A percentile compares a stretch with the other conserved stretches of the same genome.
Evolutionary conservation across 2,888 invertebrate species (phyloP).

Genomic region (Alloscopus bannaensis): DNA sequence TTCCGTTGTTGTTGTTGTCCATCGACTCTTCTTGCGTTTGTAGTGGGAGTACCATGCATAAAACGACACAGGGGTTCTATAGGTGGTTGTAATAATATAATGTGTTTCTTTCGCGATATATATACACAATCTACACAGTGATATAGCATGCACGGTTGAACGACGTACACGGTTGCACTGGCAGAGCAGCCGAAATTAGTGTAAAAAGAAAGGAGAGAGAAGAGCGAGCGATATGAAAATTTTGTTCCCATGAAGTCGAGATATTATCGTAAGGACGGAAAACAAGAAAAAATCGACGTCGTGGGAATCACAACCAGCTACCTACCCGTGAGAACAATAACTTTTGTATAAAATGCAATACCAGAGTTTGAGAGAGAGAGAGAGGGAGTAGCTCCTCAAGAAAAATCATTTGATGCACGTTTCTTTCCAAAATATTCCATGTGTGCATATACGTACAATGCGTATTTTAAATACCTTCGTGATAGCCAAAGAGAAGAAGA

Average conservation of each 20-base stretch:
- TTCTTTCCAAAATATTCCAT: neutral
- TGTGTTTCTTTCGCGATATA: too few species aligned
- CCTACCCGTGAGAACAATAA: constrained; percentile 73
- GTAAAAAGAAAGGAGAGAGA: constrained; percentile 10
- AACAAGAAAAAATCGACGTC: constrained; percentile 70
- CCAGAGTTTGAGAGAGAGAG: too few species aligned
- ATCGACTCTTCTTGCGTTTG: too few species aligned
- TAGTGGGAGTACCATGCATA: too few species aligned
- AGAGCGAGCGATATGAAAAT: constrained; percentile 71
- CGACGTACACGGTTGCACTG: neutral
- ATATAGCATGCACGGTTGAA: neutral
- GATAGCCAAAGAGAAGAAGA: too few species aligned
- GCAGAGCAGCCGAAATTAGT: too few species aligned
- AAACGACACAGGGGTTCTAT: too few species aligned
- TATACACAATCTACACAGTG: neutral
- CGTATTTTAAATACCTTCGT: too few species aligned
- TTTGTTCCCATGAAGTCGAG: constrained; percentile 73
- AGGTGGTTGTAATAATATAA: too few species aligned
- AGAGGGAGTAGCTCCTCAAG: constrained; percentile 5
- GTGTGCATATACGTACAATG: neutral
- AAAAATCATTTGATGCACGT: neutral
- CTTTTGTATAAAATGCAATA: constrained; percentile 46
- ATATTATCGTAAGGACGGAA: constrained; percentile 73
- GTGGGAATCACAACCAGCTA: constrained; percentile 73
- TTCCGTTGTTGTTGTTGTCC: too few species aligned